These are phyloP conservation scores for Otus sunia DNA, from an alignment of 2,113 vertebrate genomes.

Conservation along the genomic window DNA sequence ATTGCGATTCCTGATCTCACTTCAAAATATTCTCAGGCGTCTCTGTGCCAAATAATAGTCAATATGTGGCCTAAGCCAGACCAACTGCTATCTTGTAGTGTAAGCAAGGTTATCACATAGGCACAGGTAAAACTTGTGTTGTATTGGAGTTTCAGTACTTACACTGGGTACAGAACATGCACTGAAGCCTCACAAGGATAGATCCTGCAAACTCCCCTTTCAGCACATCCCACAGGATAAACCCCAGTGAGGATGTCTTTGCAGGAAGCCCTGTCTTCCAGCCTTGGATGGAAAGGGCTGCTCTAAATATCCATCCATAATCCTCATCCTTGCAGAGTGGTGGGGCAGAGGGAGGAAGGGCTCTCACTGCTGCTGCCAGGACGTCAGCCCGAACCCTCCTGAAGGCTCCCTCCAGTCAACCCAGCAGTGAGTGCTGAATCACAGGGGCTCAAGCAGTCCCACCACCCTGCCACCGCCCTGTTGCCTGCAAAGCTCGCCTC, in stretches of 20 bases:
- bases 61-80: neutral
- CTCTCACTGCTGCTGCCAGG: neutral
- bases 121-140: neutral
- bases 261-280: neutral
- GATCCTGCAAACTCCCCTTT: neutral
- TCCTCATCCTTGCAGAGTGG: neutral
- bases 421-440: fast-evolving
- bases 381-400: neutral
- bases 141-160: neutral
- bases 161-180: neutral
- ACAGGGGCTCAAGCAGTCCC: neutral
- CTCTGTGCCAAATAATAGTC: neutral
- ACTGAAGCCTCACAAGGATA: neutral
- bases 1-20: neutral
- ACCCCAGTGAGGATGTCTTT: neutral
- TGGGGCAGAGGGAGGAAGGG: neutral
- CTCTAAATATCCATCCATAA: neutral
- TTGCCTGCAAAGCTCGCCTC: neutral
- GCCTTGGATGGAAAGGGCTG: neutral
- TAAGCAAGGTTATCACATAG: neutral
- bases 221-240: neutral
- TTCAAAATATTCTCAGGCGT: neutral
- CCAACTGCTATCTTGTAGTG: neutral
- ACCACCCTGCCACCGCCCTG: fast-evolving
- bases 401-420: neutral